Evolutionary conservation across 1,140 invertebrate genomes (phyloP).

Genomic region (Adelges cooleyi): DNA sequence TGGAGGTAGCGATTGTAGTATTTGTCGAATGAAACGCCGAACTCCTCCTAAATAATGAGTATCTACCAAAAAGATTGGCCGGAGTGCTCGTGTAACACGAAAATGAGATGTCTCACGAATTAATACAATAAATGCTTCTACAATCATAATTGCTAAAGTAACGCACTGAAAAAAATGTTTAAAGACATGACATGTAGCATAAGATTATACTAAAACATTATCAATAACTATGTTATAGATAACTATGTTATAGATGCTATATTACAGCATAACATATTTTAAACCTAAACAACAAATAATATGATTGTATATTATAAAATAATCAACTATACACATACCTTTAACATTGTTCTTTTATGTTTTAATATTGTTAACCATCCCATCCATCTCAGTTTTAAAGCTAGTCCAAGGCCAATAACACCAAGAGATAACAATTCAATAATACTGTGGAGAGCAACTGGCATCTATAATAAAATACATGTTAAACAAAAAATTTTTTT

Average conservation of each 20-base stretch:
- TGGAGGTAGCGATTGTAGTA: constrained; percentile 73
- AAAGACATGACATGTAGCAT: too few species aligned
- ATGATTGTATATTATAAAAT: too few species aligned
- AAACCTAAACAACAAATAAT: too few species aligned
- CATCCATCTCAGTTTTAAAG: constrained; percentile 73
- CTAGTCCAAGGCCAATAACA: constrained; percentile 65
- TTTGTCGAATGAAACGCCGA: constrained; percentile 57
- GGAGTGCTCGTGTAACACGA: constrained; percentile 68
- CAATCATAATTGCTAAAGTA: constrained; percentile 69
- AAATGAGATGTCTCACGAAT: constrained; percentile 75
- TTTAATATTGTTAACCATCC: constrained; percentile 69
- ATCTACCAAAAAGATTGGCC: constrained; percentile 83
- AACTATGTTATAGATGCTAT: too few species aligned
- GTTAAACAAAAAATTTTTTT: too few species aligned
- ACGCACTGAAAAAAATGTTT: constrained; percentile 52
- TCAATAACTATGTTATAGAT: too few species aligned
- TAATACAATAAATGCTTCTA: constrained; percentile 70
- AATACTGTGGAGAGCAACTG: constrained; percentile 68
- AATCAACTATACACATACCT: too few species aligned
- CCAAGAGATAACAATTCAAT: constrained; percentile 67
- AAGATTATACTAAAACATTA: too few species aligned
- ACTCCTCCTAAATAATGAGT: constrained; percentile 70
- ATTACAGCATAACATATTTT: too few species aligned
- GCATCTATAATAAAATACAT: constrained; percentile 38
- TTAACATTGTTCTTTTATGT: constrained; percentile 74